Base-by-base conservation (phyloP, 2,888 invertebrate genomes). In the Ischnura elegans region DNA sequence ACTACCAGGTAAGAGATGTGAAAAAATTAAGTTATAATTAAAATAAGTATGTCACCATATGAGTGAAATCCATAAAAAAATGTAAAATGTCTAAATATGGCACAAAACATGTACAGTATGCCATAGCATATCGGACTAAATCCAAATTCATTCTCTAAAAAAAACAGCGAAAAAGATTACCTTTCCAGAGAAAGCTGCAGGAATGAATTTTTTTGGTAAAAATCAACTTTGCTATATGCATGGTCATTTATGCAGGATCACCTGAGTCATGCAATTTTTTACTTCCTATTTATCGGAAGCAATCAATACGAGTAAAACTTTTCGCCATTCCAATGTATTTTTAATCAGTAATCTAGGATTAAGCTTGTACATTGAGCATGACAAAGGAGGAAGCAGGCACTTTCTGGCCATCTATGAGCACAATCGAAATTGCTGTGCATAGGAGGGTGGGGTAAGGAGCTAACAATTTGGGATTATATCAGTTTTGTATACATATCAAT, bases 381-480 rank as follows among this genome's bases (percentile, higher is more conserved):
- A 61, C 90, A 90, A 66, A 87, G 55, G 43, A 66, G 90, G 47
- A 55, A 66, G 90, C 66, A 90, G 90, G 90, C 90, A 90, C 90
- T 90, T 66, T 61, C 61, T 61, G n/a, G 61, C 61, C 51, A 90
- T 61, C 66, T 66, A 90, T 55, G 90, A 90, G 90, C 66, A 43
- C 90, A 66, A 87, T 51, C 55, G 61, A 55, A 55, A 1, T 61
- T 90, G 90, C 90, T 90, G 90, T 90, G 90, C 90, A 90, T 8
- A 86, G 25, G 45, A 61, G 90, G 42, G 8, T 2, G 21, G 90
- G 90, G 4, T 2, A 36, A 36, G 51, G 87, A 36, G 43, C 10
- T 16, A 10, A 36, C 10, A 13, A 13, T 36, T 0, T 2, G 76
- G 76, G 36, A 61, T 51, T 51, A 19, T 51, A 19, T 51, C 51